These are phyloP conservation scores for Caenorhabditis sinica DNA, from an alignment of 2,888 invertebrate species.

Conservation along the genomic window DNA sequence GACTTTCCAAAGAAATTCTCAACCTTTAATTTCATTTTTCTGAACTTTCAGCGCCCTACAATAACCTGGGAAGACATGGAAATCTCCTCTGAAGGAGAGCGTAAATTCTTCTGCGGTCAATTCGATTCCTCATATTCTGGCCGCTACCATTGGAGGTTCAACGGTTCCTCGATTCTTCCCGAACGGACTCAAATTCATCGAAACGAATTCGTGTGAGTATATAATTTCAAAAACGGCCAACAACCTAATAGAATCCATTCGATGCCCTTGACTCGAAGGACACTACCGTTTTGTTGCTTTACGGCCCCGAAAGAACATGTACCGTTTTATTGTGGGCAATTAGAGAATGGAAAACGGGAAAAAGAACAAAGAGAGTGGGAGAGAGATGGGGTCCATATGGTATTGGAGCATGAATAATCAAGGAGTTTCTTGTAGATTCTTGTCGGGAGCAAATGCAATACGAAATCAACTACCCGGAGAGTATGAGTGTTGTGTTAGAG, in stretches of 20 bases:
- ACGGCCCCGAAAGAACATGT: not conserved
- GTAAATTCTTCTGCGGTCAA: constrained; percentile 59
- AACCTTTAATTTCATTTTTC: not conserved
- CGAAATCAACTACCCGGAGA: constrained; percentile 64
- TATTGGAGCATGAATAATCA: constrained; percentile 54
- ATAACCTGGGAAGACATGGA: constrained; percentile 67
- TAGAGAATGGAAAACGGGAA: constrained; percentile 2
- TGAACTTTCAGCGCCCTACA: constrained; percentile 47
- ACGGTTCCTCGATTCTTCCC: constrained; percentile 63
- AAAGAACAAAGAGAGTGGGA: constrained; percentile 16
- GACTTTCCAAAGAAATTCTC: no score
- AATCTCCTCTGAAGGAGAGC: constrained; percentile 37
- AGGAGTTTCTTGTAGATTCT: constrained; percentile 53
- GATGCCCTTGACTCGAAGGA: constrained; percentile 54
- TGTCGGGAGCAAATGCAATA: constrained; percentile 60
- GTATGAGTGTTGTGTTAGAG: constrained; percentile 64
- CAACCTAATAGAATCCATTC: not conserved
- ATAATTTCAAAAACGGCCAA: not conserved
- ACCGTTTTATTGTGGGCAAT: constrained; percentile 56
- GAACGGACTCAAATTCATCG: constrained; percentile 63
- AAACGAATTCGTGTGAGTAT: constrained; percentile 63
- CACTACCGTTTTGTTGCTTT: constrained; percentile 49
- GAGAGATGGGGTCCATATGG: constrained; percentile 39
- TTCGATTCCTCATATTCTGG: constrained; percentile 60
- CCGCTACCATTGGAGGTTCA: constrained; percentile 64